Base-by-base conservation (phyloP, 1,140 invertebrate species). In the Drosophila leontia region DNA sequence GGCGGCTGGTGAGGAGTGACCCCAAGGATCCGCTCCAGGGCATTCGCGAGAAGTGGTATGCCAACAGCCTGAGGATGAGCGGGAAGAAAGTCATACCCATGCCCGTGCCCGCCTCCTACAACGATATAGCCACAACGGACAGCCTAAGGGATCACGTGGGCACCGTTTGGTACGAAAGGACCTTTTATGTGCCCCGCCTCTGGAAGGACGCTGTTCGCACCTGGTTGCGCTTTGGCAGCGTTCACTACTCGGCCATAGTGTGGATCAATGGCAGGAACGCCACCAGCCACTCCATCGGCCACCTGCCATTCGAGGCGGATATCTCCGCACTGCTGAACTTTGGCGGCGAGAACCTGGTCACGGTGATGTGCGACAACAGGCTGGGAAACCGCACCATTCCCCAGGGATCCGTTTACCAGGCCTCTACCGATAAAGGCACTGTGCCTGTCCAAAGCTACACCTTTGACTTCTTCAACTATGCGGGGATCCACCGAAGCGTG, bases 391-490 rank as follows among this genome's bases (percentile, higher is more conserved):
- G 95, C 26, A 98, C 96, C 11, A 93, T 99, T 1, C 98, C 98
- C 5, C 97, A 98, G 93, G 97, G 97, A 44, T 93, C 88, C 45
- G 92, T 97, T 8, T 80, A 93, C 11, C 93, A 95, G 65, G 91
- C 77, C 93, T 93, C 93, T 19, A 95, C 94, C 63, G 96, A 97
- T 81, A 94, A 95, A 55, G 94, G 95, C 29, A 94, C 93, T 1
- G 94, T 94, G 51, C 95, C 95, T 64, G 92, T 95, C n/a, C 97
- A 98, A 88, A 94, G 94, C 9, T 97, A 98, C 68, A 96, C 96
- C n/a, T 99, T 99, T 92, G 99, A 99, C 92, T 99, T 99, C 93
- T 99, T 99, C 93, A 99, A 99, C 93, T 99, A 99, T 93, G 98
- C 98, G 7, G 98, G 98, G 2, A 99, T 99, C 60, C 97, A 99